phyloP scores from a whole-genome alignment of 2,888 invertebrate genomes.

The Nomada fucata region DNA sequence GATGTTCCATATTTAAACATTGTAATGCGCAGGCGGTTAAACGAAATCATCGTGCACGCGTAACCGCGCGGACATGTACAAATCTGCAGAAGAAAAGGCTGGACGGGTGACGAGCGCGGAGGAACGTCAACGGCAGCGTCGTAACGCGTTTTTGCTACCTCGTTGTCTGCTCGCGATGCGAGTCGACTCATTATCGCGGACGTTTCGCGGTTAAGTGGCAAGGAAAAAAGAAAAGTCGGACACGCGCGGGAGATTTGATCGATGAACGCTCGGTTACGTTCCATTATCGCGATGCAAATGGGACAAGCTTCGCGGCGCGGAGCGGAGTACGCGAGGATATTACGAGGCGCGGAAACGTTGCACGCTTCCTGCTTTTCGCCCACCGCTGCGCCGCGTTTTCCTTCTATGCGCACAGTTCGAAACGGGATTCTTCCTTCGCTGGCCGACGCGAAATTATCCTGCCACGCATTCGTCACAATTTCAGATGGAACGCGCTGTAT shows the following conservation, averaged over 20 bases:
- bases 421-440: background rate
- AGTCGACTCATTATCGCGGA: constrained; percentile 52
- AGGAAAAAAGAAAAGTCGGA: constrained; percentile 59
- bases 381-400: background rate
- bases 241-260: constrained; percentile 56
- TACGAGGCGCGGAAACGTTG: background rate
- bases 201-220: constrained; percentile 56
- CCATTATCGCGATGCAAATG: constrained; percentile 52
- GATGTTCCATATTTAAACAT: no score
- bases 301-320: constrained; percentile 13
- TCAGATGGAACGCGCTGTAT: no score
- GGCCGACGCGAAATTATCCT: background rate
- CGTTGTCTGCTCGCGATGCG: constrained; percentile 29
- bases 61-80: background rate
- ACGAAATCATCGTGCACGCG: no score
- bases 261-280: constrained; percentile 62
- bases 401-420: background rate
- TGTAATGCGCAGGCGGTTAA: background rate
- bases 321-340: constrained; percentile 12
- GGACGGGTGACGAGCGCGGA: background rate
- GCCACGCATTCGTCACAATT: background rate
- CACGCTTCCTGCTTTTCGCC: constrained; percentile 11
- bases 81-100: background rate
- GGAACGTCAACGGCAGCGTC: background rate
- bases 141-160: constrained; percentile 18